Conservation (phyloP, 2,888 invertebrate genomes). For the Callyntrura sp. region DNA sequence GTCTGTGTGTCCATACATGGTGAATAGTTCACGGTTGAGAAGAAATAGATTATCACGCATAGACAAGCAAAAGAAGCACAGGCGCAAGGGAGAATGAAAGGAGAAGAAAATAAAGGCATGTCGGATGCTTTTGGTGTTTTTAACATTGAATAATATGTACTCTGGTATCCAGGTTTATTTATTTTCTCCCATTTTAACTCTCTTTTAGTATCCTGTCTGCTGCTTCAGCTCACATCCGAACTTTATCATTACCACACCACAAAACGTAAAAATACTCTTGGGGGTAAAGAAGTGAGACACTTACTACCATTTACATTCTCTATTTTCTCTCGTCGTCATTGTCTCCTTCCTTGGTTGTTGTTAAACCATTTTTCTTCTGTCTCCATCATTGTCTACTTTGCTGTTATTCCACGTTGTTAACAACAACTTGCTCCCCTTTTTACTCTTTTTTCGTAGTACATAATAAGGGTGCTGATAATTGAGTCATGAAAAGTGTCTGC, state of each 20-base stretch:
- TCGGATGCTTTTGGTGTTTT: background rate
- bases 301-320: no score
- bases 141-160: background rate
- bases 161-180: background rate
- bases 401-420: background rate
- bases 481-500: slow-evolving; percentile 13
- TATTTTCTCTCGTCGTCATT: background rate
- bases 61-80: slow-evolving; percentile 23
- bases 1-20: background rate
- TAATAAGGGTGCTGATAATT: slow-evolving; percentile 36
- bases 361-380: no score
- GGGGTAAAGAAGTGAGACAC: background rate
- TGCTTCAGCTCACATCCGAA: slow-evolving; percentile 3
- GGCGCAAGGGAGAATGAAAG: background rate
- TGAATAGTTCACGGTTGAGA: background rate
- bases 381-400: background rate
- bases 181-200: background rate
- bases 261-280: slow-evolving; percentile 29
- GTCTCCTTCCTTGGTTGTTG: slow-evolving; percentile 9
- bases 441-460: slow-evolving; percentile 26
- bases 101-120: background rate
- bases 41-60: background rate
- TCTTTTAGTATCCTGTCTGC: background rate
- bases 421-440: background rate
- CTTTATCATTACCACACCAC: slow-evolving; percentile 40